A percentile compares a stretch with the other conserved stretches of the same genome.
phyloP scores from a whole-genome alignment of 2,113 vertebrate genomes.

The Poeciliopsis retropinna region DNA sequence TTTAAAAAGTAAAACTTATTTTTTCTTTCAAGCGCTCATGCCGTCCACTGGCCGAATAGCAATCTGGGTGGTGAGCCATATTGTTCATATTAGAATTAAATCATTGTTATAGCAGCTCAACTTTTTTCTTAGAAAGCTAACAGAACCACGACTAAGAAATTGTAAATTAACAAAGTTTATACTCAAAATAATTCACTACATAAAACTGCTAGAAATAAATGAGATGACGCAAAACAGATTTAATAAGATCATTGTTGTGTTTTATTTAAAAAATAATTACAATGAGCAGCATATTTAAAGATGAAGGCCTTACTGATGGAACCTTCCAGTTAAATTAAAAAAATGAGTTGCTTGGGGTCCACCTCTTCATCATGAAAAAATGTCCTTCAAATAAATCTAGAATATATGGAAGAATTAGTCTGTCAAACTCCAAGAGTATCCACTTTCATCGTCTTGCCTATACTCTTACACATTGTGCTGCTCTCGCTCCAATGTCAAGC shows the following conservation, averaged over 20 bases:
- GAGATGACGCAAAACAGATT: background rate
- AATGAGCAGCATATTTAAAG: constrained; percentile 51
- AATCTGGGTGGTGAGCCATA: background rate
- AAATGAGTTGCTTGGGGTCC: constrained; percentile 24
- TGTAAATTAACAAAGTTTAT: background rate
- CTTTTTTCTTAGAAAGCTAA: background rate
- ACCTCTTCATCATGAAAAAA: constrained; percentile 7
- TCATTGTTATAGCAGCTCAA: background rate
- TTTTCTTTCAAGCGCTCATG: background rate
- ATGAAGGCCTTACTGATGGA: constrained; percentile 15
- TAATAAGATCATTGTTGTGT: constrained; percentile 45
- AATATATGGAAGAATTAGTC: constrained; percentile 1
- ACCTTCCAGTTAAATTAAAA: constrained; percentile 19
- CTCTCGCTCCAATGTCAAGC: background rate
- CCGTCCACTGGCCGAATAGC: background rate
- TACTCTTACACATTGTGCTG: background rate
- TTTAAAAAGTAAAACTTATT: background rate
- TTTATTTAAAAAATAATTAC: constrained; percentile 40
- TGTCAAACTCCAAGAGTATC: background rate
- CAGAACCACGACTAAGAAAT: background rate
- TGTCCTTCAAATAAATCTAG: background rate
- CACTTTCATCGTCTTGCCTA: background rate
- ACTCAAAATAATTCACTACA: background rate
- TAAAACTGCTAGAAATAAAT: background rate
- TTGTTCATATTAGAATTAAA: background rate